Evolutionary conservation across 2,888 invertebrate genomes (phyloP), one percentile per base, ranked within the genome.

Genomic region (Dryobotodes eremita): DNA sequence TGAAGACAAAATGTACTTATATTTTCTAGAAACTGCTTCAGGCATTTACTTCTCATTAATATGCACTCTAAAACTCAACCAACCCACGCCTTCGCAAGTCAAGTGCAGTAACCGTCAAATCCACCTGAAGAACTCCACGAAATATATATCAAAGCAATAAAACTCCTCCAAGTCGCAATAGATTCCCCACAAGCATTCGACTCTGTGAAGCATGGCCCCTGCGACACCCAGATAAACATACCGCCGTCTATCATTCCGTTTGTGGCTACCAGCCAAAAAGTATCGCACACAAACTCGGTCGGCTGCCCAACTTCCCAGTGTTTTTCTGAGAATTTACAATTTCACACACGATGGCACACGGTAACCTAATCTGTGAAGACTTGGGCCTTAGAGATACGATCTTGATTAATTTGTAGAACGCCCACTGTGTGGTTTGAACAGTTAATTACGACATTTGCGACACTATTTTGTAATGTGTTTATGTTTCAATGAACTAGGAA

Each of bases 261-360:
- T 69, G 82, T 84, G 84, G 84, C 86, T 71, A 1, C 71, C 20
- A 75, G 84, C 84, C 84, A 84, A 84, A 81, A 84, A 84, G 82
- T 84, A 84, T 71, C 77, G 76, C 42, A 20, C 23, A 71, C 80
- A 61, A 59, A 65, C 46, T 69, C 71, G 72, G 68, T 75, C 20
- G 36, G 55, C 23, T 65, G 50, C 59, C 72, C 71, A 55, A 73
- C 73, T 65, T 61, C 23, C 65, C 59, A 74, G 59, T 75, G 64
- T 79, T 86, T 87, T 79, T 83, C 86, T 83, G 66, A 50, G 57
- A 83, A 86, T 88, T 83, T 83, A 88, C 80, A 88, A 86, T 86
- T 83, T 86, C 73, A 80, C 80, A 79, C 69, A 80, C 77, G 80
- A 57, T n/a, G n/a, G 71, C 61, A 61, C 79, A 79, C 53, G 20